Conservation (phyloP, 2,113 vertebrate species). For the Tupaia tana region DNA sequence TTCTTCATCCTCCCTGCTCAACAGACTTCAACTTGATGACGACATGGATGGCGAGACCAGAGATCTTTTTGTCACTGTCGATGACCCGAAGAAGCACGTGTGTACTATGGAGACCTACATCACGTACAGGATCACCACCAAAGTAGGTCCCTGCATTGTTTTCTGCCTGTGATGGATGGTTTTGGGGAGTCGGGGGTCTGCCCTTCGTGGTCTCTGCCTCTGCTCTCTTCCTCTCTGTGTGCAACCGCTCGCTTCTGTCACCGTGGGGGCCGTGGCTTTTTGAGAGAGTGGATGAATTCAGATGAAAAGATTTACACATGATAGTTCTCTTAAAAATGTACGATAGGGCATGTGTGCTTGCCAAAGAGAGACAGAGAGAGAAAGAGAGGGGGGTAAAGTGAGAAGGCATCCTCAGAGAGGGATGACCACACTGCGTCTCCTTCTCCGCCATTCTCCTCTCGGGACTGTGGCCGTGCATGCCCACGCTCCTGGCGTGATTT, state of each 20-base stretch:
- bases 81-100: slow-evolving; percentile 98
- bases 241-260: neutral
- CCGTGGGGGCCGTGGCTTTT: neutral
- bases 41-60: slow-evolving; percentile 94
- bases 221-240: neutral
- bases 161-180: fast-evolving
- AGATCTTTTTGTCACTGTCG: slow-evolving; percentile 98
- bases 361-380: too few relatives aligned
- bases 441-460: too few relatives aligned
- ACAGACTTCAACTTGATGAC: slow-evolving; percentile 95
- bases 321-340: neutral
- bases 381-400: too few relatives aligned
- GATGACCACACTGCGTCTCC: too few relatives aligned
- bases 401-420: too few relatives aligned
- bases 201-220: neutral
- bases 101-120: slow-evolving; percentile 99
- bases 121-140: slow-evolving; percentile 97
- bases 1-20: slow-evolving; percentile 95
- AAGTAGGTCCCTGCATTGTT: slow-evolving; percentile 86
- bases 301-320: neutral
- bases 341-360: too few relatives aligned
- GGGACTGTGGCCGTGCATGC: too few relatives aligned
- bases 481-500: too few relatives aligned
- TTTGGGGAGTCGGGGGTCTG: neutral
- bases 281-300: neutral